phyloP scores from a whole-genome alignment of 1,140 invertebrate species.

The Phymastichus coffea region DNA sequence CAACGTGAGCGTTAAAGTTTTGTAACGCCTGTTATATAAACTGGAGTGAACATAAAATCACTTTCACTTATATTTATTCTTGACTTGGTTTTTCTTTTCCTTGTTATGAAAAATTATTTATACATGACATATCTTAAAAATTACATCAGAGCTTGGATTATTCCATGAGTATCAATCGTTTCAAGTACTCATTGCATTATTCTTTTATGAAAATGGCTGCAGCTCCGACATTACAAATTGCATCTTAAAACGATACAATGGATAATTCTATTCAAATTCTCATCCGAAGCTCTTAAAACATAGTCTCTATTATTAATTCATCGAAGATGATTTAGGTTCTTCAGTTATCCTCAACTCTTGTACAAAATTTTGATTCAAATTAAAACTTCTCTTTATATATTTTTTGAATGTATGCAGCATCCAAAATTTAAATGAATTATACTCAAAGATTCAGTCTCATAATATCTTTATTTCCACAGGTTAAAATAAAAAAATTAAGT shows the following conservation, averaged over 20 bases:
- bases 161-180: constrained; percentile 34
- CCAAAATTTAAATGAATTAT: constrained; percentile 11
- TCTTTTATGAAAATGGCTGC: constrained; percentile 32
- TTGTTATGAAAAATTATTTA: constrained; percentile 39
- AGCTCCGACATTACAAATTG: constrained; percentile 33
- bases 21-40: constrained; percentile 32
- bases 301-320: background rate
- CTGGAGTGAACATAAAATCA: constrained; percentile 28
- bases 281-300: background rate
- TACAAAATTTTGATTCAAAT: constrained; percentile 16
- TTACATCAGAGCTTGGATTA: constrained; percentile 44
- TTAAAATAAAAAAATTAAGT: constrained; percentile 13
- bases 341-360: background rate
- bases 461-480: constrained; percentile 21
- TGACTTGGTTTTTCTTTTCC: constrained; percentile 26
- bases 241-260: constrained; percentile 39
- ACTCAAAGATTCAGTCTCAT: constrained; percentile 32
- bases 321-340: constrained; percentile 3
- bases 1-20: constrained; percentile 34
- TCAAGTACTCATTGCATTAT: constrained; percentile 20
- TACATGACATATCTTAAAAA: constrained; percentile 45
- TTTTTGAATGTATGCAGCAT: constrained; percentile 13
- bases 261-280: constrained; percentile 24
- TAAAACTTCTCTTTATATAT: constrained; percentile 7
- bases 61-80: constrained; percentile 1